Evolutionary conservation across 2,113 vertebrate genomes (phyloP), one percentile per base, ranked within the genome.

Genomic region (Sylvicapra grimmia): DNA sequence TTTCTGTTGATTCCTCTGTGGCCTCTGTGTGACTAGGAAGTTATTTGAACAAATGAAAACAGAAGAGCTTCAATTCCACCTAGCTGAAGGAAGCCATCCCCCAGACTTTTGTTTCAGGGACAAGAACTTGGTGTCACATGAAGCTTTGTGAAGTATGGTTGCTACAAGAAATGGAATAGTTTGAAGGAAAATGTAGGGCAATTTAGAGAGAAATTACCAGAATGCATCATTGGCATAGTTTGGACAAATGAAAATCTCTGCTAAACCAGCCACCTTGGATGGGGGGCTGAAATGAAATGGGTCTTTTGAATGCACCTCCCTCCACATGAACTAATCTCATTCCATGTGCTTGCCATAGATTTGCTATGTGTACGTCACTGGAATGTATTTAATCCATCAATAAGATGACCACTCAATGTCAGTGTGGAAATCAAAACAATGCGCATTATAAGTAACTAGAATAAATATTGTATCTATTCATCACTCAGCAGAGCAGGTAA

Each of bases 61-160:
- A 21, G 82, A 87, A 96, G 63, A 77, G 51, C 51, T 96, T 97
- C 86, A 29, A 47, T 97, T 88, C 88, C 13, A 86, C 75, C 16
- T 49, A 61, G 65, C n/a, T 77, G 68, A 96, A 36, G 59, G 44
- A 90, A 95, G 75, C 23, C 44, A 92, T 85, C 89, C 90, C 79
- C 40, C 6, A 79, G 90, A 61, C 5, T 72, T 96, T 83, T 56
- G 90, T 90, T 96, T 88, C 59, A 80, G 53, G 58, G 47, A 83
- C n/a, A 96, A 83, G 90, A 96, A 96, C 59, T 86, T 82, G 93
- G 79, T 58, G 88, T 72, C 96, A 92, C 94, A 93, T 89, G 89
- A 95, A 86, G 90, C 80, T 98, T 79, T 95, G 95, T 83, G 58
- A 96, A 56, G 11, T 54, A 21, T 77, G 63, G 58, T 65, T 82